Evolutionary conservation across 2,888 invertebrate genomes (phyloP).

Genomic region (Scaptodrosophila latifasciaeformis): DNA sequence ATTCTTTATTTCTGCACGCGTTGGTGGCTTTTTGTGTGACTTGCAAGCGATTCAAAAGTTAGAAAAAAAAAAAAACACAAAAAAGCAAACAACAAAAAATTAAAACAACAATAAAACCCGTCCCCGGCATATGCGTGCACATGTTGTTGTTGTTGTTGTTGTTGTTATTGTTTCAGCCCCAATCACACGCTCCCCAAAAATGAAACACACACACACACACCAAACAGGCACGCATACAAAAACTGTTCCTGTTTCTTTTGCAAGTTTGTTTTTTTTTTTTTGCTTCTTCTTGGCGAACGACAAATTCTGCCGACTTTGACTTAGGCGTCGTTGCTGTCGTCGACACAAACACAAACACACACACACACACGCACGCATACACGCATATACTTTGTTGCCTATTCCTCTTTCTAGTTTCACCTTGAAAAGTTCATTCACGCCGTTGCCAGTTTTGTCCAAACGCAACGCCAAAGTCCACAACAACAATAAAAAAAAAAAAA

Average conservation of each 20-base stretch:
- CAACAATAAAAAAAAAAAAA: slow-evolving; percentile 12
- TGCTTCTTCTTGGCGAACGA: slow-evolving; percentile 9
- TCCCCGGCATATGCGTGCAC: slow-evolving; percentile 44
- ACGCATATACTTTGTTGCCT: slow-evolving; percentile 50
- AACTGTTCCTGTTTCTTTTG: slow-evolving; percentile 57
- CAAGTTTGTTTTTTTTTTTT: slow-evolving; percentile 28
- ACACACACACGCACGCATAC: too few relatives aligned
- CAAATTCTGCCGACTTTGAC: slow-evolving; percentile 1
- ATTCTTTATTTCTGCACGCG: slow-evolving; percentile 1
- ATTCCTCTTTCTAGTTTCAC: slow-evolving; percentile 68
- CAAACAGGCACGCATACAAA: slow-evolving; percentile 13
- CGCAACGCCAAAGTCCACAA: slow-evolving; percentile 58
- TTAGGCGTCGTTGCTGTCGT: slow-evolving; percentile 11
- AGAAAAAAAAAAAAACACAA: slow-evolving; percentile 33
- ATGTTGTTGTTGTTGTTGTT: slow-evolving; percentile 22
- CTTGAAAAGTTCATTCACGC: slow-evolving; percentile 73
- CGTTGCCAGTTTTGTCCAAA: slow-evolving; percentile 42
- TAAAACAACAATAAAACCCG: slow-evolving; percentile 28
- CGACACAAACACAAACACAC: slow-evolving; percentile 9
- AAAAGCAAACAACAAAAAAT: slow-evolving; percentile 7
- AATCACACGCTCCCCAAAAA: slow-evolving; percentile 58
- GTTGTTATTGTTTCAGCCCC: slow-evolving; percentile 32
- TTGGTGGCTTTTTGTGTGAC: slow-evolving; percentile 32
- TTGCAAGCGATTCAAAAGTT: slow-evolving; percentile 48
- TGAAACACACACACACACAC: slow-evolving; percentile 6